Evolutionary conservation across 1,140 invertebrate genomes (phyloP).

Genomic region (Pogonognathellus flavescens): DNA sequence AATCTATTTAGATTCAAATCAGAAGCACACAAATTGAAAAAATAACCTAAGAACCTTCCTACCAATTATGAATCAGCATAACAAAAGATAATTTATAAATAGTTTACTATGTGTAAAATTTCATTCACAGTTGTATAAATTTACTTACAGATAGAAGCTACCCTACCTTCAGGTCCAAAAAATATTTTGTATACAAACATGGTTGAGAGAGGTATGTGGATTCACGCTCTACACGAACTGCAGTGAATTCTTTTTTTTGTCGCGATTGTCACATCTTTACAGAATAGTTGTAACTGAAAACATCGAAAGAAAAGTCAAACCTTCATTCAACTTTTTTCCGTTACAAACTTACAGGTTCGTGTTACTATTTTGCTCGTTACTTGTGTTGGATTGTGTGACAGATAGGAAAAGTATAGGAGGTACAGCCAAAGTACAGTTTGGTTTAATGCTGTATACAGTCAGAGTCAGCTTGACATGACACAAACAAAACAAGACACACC

Average conservation of each 20-base stretch:
- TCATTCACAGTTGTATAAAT: no score
- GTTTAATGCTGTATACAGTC: background rate
- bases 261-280: background rate
- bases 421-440: background rate
- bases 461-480: slow-evolving; percentile 15
- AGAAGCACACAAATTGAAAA: background rate
- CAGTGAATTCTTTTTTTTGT: background rate
- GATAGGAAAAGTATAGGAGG: background rate
- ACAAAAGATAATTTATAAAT: background rate
- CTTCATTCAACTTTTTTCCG: no score
- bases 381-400: background rate
- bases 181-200: background rate
- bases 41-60: background rate
- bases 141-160: no score
- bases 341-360: no score
- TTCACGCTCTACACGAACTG: background rate
- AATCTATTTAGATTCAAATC: slow-evolving; percentile 21
- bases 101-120: background rate
- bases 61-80: slow-evolving; percentile 9
- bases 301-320: no score
- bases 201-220: background rate
- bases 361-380: no score
- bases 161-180: background rate
- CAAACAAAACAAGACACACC: slow-evolving; percentile 20
- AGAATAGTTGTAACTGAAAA: background rate